A percentile compares a stretch with the other conserved stretches of the same genome.
phyloP scores from a whole-genome alignment of 2,888 invertebrate genomes.

The Tinea trinotella region DNA sequence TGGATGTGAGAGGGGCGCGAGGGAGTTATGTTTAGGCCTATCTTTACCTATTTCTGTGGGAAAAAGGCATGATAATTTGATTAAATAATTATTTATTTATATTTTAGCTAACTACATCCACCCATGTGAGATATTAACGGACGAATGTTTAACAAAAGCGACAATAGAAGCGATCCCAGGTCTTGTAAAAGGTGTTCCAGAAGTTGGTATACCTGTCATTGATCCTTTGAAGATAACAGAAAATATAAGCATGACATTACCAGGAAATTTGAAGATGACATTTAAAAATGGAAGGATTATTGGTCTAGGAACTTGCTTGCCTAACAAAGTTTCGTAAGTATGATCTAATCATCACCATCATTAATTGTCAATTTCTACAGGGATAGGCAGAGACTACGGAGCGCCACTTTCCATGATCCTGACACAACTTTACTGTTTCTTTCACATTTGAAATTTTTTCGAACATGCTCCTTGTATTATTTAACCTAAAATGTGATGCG shows the following conservation, averaged over 20 bases:
- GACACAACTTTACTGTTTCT: too few relatives aligned
- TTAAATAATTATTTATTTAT: not conserved
- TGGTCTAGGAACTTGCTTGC: slow-evolving; percentile 51
- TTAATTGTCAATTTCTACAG: too few relatives aligned
- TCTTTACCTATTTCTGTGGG: too few relatives aligned
- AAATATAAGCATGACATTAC: slow-evolving; percentile 56
- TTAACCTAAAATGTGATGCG: too few relatives aligned
- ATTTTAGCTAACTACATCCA: slow-evolving; percentile 59
- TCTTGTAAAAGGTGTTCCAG: slow-evolving; percentile 57
- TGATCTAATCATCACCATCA: too few relatives aligned
- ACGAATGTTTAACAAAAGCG: slow-evolving; percentile 62
- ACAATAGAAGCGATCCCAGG: slow-evolving; percentile 58
- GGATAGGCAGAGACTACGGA: too few relatives aligned
- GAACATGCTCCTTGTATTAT: too few relatives aligned
- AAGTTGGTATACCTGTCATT: slow-evolving; percentile 51
- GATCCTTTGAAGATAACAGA: slow-evolving; percentile 52
- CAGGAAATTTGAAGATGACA: slow-evolving; percentile 60
- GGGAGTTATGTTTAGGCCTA: too few relatives aligned
- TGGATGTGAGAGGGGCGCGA: too few relatives aligned
- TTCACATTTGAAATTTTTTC: too few relatives aligned
- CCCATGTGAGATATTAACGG: slow-evolving; percentile 50
- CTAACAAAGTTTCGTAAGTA: slow-evolving; percentile 64
- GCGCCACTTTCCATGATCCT: too few relatives aligned
- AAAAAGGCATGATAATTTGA: too few relatives aligned
- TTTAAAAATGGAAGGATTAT: slow-evolving; percentile 57